Base-by-base conservation (phyloP, 2,113 vertebrate species). In the Ammodytes dubius region DNA sequence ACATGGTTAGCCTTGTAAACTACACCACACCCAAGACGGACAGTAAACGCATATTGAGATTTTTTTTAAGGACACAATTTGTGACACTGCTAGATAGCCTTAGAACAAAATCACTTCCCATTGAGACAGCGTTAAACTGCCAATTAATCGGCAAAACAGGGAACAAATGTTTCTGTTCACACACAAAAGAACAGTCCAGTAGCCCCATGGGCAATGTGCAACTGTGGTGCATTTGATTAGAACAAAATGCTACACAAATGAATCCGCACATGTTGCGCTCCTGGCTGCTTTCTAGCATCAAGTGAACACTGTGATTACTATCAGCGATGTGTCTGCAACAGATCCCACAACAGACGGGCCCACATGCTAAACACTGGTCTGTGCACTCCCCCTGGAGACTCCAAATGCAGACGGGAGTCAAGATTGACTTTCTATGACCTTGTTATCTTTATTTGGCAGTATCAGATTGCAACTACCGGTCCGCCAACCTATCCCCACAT, bases 391-490 rank as follows among this genome's bases (percentile, higher is more conserved):
- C 37, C 77, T 14, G 12, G 68, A 83, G 80, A 68, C 64, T 79
- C 54, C 57, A 53, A 68, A 79, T 56, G 57, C 66, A 84, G 80
- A 73, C 85, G 77, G 50, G 68, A 73, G 56, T 83, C 64, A 8
- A 77, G 79, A 80, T 56, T 78, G 77, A 82, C 81, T 88, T 77
- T 82, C 45, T 61, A 14, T 79, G 81, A 86, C 85, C 83, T 83
- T 77, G 86, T 88, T 92, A 92, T 92, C 90, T 89, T 87, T 85
- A 87, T 88, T 85, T 83, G 70, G 68, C 0, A 2, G 88, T 73
- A 83, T 93, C 85, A 4, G 2, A 77, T 89, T 77, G 40, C 87
- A 74, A 61, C 83, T 81, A 74, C 79, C 47, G 35, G 43, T 53
- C 70, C 19, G n/a, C 74, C 59, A 13, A 6, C 14, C 49, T 65